Conservation (phyloP, 2,113 vertebrate genomes). For the Puntigrus tetrazona region DNA sequence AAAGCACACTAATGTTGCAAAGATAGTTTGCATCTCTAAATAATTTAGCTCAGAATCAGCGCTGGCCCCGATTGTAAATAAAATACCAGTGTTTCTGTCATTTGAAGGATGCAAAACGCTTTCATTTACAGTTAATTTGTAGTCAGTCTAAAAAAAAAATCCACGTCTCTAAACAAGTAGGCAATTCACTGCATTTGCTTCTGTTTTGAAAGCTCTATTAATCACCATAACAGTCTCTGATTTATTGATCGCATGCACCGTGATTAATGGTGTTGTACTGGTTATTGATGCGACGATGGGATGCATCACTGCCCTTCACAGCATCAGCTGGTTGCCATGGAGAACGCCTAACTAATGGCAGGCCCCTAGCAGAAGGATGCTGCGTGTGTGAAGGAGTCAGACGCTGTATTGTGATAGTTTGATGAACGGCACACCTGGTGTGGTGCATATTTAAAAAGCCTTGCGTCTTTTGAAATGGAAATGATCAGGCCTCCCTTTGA, state of each 20-base stretch:
- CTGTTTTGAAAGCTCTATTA: not conserved
- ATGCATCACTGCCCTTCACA: slow-evolving; percentile 69
- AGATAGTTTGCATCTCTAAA: not conserved
- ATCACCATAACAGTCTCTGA: not conserved
- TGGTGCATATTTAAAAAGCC: slow-evolving; percentile 39
- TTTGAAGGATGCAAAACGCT: too few relatives aligned
- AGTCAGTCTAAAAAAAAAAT: not conserved
- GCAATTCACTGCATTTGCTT: not conserved
- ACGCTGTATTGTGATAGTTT: slow-evolving; percentile 24
- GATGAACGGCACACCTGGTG: slow-evolving; percentile 46
- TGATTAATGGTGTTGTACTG: not conserved
- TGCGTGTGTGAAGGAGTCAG: slow-evolving; percentile 26
- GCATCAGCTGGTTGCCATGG: slow-evolving; percentile 77
- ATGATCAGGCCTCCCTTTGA: slow-evolving; percentile 41
- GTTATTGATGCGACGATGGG: not conserved
- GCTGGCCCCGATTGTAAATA: not conserved
- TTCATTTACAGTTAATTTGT: not conserved
- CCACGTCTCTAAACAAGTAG: not conserved
- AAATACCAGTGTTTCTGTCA: not conserved
- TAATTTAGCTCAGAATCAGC: too few relatives aligned
- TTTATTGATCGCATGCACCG: not conserved
- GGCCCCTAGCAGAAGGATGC: slow-evolving; percentile 43
- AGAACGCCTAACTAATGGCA: slow-evolving; percentile 75
- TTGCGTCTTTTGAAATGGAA: slow-evolving; percentile 53
- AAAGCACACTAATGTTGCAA: not conserved